phyloP scores from a whole-genome alignment of 1,140 invertebrate species.

The Psix sp. region DNA sequence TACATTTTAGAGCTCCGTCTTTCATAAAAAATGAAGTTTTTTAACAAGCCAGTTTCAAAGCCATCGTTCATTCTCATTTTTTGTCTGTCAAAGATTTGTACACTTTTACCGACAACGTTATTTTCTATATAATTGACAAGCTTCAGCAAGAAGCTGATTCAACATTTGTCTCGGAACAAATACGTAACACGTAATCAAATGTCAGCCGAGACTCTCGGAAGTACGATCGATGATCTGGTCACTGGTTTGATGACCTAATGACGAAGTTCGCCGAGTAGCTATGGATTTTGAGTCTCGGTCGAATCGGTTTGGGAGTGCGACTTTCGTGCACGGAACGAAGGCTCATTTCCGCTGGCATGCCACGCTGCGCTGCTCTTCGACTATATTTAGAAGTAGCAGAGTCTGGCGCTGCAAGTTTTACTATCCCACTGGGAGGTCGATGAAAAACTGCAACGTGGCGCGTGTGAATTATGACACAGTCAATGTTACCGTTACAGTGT shows the following conservation, averaged over 20 bases:
- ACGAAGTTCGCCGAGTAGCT: background rate
- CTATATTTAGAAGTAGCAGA: conserved; percentile 40
- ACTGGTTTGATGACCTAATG: conserved; percentile 4
- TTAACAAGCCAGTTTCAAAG: too few species aligned
- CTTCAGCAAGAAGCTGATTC: background rate
- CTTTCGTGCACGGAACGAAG: conserved; percentile 42
- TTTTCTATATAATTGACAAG: too few species aligned
- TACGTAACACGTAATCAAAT: too few species aligned
- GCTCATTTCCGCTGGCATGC: conserved; percentile 47
- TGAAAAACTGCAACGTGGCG: conserved; percentile 49
- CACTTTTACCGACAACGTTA: too few species aligned
- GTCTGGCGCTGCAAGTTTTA: conserved; percentile 54
- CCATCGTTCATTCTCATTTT: too few species aligned
- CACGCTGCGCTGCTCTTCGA: conserved; percentile 17
- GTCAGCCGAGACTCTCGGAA: background rate
- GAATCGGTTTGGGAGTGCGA: conserved; percentile 17
- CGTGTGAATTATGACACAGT: conserved; percentile 58
- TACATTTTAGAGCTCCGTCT: too few species aligned
- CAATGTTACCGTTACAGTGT: conserved; percentile 28
- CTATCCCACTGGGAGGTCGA: conserved; percentile 54
- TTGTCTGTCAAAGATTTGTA: too few species aligned
- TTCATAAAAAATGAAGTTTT: too few species aligned
- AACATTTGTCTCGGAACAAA: background rate
- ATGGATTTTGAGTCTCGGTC: conserved; percentile 5
- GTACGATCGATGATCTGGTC: background rate